phyloP scores from a whole-genome alignment of 2,113 vertebrate species.

The Cygnus atratus region DNA sequence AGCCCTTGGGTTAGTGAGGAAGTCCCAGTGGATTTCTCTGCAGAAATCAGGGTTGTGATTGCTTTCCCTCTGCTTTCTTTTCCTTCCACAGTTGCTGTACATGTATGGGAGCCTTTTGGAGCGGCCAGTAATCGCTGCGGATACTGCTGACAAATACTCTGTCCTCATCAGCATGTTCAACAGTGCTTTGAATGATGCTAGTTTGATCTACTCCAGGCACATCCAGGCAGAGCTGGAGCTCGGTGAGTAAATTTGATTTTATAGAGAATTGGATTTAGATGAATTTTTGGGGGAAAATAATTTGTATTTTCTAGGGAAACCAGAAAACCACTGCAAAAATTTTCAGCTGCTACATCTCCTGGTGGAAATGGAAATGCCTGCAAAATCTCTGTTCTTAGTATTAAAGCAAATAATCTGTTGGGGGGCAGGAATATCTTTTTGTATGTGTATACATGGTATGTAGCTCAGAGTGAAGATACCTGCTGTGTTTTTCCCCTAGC shows the following conservation, averaged over 20 bases:
- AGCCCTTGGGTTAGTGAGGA: background rate
- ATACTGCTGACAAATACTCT: slow-evolving; percentile 73
- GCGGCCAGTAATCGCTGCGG: slow-evolving; percentile 81
- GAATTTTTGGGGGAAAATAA: fast-evolving
- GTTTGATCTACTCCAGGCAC: slow-evolving; percentile 77
- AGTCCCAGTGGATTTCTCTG: background rate
- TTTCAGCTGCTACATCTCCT: background rate
- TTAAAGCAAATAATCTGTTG: background rate
- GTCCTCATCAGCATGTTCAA: slow-evolving; percentile 83
- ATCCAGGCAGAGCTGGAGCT: slow-evolving; percentile 69
- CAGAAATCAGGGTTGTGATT: background rate
- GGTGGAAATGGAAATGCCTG: background rate
- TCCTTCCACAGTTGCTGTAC: slow-evolving; percentile 81
- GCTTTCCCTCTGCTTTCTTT: background rate
- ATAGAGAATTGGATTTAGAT: background rate
- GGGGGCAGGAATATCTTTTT: fast-evolving
- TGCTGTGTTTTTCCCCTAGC: background rate
- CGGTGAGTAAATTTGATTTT: slow-evolving; percentile 61
- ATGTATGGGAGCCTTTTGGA: slow-evolving; percentile 88
- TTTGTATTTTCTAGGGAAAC: background rate
- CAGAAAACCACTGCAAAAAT: background rate
- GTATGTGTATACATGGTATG: fast-evolving
- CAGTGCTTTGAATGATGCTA: slow-evolving; percentile 81
- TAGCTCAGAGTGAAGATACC: background rate
- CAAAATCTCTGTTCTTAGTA: background rate